Conservation (phyloP, 1,140 invertebrate genomes). For the Drosophila serrata region DNA sequence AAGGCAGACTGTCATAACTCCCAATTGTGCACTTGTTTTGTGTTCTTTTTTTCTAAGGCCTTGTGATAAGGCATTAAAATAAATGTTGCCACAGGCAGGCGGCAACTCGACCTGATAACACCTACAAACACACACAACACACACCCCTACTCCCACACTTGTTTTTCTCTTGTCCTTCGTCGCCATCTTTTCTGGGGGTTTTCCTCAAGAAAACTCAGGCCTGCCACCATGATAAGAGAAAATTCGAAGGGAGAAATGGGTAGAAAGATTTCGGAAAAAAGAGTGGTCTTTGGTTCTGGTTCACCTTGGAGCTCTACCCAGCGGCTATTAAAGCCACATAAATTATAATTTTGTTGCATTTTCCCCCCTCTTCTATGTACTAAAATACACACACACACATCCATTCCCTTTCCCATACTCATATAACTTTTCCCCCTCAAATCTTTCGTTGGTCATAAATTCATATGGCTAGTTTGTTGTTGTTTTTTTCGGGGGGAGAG, state of each 20-base stretch:
- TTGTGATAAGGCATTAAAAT: slow-evolving; percentile 82
- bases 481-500: slow-evolving; percentile 20
- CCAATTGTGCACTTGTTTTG: slow-evolving; percentile 81
- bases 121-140: slow-evolving; percentile 38
- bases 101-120: slow-evolving; percentile 61
- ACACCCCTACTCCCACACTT: slow-evolving; percentile 12
- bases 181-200: slow-evolving; percentile 29
- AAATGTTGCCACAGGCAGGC: slow-evolving; percentile 76
- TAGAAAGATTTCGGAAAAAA: not conserved
- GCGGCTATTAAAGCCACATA: slow-evolving; percentile 82
- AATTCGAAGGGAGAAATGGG: not conserved
- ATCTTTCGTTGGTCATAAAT: slow-evolving; percentile 64
- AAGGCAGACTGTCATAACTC: slow-evolving; percentile 67
- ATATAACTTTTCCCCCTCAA: slow-evolving; percentile 28
- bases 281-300: slow-evolving; percentile 23
- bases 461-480: slow-evolving; percentile 78
- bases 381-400: not conserved
- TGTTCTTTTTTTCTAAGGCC: slow-evolving; percentile 43
- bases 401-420: not conserved
- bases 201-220: slow-evolving; percentile 33
- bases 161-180: slow-evolving; percentile 20
- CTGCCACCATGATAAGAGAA: slow-evolving; percentile 57
- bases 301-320: slow-evolving; percentile 57
- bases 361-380: not conserved
- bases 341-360: slow-evolving; percentile 83